Base-by-base conservation (phyloP, 2,113 vertebrate genomes). In the Sterrhoptilus dennistouni region DNA sequence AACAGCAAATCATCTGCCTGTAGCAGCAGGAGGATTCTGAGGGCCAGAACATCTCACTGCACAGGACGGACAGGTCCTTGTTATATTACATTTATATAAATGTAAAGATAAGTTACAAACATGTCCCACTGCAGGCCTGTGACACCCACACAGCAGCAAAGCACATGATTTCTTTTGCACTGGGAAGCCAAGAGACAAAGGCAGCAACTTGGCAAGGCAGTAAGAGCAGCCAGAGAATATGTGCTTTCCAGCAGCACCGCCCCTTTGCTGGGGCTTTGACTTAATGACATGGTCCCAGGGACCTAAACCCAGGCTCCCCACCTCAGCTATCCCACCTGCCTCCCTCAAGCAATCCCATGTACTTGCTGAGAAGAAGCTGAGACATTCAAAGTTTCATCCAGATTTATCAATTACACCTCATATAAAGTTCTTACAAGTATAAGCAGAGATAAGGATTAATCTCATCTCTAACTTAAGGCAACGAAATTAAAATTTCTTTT, bases 331-430 rank as follows among this genome's bases (percentile, higher is more conserved):
- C 22, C 47, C 3, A 1, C 21, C 60, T 56, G 42, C 35, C 36
- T 68, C 29, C 57, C 4, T 1, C 1, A 2, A n/a, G 18, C 1
- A 2, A 23, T 59, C 35, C 57, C 6, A 0, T 8, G 25, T 29
- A 14, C 35, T 57, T 61, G 25, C n/a, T 90, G 59, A 76, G 78
- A 64, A 93, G 77, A 54, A 61, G 6, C 16, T 25, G 47, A 93
- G 35, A 56, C 6, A 8, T 53, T 21, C 64, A 22, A 90, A 85
- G 21, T 35, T 10, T 4, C 25, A 33, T 76, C 28, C 36, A 49
- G 36, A 19, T 80, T 52, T 64, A 54, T 54, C 23, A n/a, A 21
- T 50, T 79, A 25, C 2, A 2, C 11, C 20, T 81, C 21, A 10
- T 50, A 28, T 9, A 0, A 5, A 59, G 7, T 49, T 87, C 20